Conservation (phyloP, 2,888 invertebrate species). For the Stenoptilia bipunctidactyla region DNA sequence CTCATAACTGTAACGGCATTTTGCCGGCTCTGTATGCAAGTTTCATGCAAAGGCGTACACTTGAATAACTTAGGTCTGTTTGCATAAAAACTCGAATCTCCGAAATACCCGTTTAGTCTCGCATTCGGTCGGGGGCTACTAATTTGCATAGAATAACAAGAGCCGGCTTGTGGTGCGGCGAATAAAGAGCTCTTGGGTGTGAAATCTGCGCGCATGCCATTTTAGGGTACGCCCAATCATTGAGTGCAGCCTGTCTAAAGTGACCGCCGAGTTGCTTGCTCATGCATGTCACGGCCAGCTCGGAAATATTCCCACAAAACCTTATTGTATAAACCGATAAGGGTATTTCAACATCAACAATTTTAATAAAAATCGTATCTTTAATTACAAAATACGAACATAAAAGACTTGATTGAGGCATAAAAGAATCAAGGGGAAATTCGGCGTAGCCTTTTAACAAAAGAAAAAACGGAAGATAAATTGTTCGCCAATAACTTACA, state of each 20-base stretch:
- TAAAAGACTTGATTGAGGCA: no score
- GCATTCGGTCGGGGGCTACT: constrained; percentile 36
- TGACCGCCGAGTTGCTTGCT: not conserved
- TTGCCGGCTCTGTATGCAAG: constrained; percentile 52
- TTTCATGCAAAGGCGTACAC: constrained; percentile 54
- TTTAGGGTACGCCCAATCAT: constrained; percentile 34
- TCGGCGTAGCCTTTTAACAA: not conserved
- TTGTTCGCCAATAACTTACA: constrained; percentile 1
- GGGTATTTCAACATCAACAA: no score
- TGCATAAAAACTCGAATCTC: constrained; percentile 65
- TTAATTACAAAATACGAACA: no score
- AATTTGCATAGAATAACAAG: constrained; percentile 69
- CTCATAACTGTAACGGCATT: constrained; percentile 44
- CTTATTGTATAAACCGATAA: no score
- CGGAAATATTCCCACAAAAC: not conserved
- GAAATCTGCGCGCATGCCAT: constrained; percentile 28
- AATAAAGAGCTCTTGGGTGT: constrained; percentile 33
- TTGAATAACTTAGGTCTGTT: constrained; percentile 64
- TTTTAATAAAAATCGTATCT: no score
- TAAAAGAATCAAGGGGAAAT: no score
- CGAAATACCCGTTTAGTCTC: constrained; percentile 58
- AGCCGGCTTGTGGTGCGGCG: constrained; percentile 39
- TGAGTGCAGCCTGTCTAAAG: constrained; percentile 8
- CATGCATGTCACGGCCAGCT: not conserved
- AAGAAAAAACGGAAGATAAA: not conserved